phyloP scores from a whole-genome alignment of 92 coral and sea anemone species.

The Porites evermanni region DNA sequence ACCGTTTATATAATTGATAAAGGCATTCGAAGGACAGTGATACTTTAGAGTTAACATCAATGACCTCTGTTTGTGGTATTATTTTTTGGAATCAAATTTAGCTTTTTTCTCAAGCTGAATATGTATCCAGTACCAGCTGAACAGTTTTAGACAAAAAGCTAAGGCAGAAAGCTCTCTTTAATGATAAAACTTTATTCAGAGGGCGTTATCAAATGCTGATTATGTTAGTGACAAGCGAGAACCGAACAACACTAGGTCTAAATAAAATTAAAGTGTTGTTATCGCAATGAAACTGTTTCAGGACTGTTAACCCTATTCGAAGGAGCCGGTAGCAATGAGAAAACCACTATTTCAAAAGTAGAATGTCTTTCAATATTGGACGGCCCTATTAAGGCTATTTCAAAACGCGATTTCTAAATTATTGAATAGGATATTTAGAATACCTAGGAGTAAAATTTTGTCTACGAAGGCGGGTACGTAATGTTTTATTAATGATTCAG shows the following conservation, averaged over 20 bases:
- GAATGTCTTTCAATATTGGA: not conserved
- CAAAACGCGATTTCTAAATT: not conserved
- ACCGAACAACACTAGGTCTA: not conserved
- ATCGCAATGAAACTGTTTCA: not conserved
- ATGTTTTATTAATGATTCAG: slow-evolving; percentile 28
- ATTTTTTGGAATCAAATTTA: too few relatives aligned
- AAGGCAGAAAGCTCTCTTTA: not conserved
- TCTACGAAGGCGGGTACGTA: not conserved
- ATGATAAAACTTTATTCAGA: not conserved
- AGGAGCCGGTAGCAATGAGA: not conserved
- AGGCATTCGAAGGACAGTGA: not conserved
- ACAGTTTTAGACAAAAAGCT: not conserved
- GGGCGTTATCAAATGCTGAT: not conserved
- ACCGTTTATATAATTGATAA: slow-evolving; percentile 4
- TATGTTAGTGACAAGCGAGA: not conserved
- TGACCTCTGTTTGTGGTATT: too few relatives aligned
- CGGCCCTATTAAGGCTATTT: not conserved
- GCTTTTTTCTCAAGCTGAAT: not conserved
- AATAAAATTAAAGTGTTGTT: too few relatives aligned
- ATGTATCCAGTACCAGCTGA: not conserved
- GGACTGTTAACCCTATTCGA: not conserved
- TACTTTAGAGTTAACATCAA: too few relatives aligned
- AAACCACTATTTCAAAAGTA: not conserved
- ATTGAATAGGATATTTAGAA: not conserved
- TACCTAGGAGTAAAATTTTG: slow-evolving; percentile 1